phyloP scores from a whole-genome alignment of 2,113 vertebrate genomes.

The Meleagris gallopavo region DNA sequence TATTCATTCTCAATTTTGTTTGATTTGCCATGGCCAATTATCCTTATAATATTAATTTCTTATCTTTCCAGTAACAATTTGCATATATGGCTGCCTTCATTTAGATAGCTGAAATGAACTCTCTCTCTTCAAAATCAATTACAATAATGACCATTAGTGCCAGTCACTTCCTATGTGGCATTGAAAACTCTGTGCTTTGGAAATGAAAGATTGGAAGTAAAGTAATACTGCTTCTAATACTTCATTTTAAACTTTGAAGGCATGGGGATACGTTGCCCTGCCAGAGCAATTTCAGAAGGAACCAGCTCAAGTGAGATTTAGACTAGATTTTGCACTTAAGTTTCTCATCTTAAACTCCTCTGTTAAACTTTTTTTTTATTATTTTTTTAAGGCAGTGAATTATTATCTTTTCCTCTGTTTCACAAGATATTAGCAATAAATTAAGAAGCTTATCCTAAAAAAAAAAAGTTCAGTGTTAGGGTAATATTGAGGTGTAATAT shows the following conservation, averaged over 20 bases:
- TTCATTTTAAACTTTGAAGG: background rate
- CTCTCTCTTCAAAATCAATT: conserved; percentile 40
- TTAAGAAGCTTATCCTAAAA: background rate
- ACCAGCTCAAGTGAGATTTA: background rate
- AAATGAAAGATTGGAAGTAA: background rate
- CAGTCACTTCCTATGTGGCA: background rate
- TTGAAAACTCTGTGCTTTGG: background rate
- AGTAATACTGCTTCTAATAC: background rate
- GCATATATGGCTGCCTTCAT: background rate
- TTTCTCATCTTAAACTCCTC: background rate
- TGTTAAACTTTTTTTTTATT: background rate
- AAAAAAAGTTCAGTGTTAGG: background rate
- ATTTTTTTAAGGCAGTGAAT: background rate
- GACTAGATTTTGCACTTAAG: background rate
- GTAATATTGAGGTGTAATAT: background rate
- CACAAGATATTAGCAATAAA: background rate
- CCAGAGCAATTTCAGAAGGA: background rate
- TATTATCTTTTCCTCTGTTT: background rate
- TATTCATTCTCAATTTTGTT: conserved; percentile 1
- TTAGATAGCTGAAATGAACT: background rate
- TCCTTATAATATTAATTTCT: conserved; percentile 34
- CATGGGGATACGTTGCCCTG: background rate
- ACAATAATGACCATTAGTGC: background rate
- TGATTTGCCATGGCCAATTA: conserved; percentile 34
- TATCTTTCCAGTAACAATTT: conserved; percentile 34